These are phyloP conservation scores for Hylaeus volcanicus DNA, from an alignment of 1,140 invertebrate genomes.

Conservation along the genomic window DNA sequence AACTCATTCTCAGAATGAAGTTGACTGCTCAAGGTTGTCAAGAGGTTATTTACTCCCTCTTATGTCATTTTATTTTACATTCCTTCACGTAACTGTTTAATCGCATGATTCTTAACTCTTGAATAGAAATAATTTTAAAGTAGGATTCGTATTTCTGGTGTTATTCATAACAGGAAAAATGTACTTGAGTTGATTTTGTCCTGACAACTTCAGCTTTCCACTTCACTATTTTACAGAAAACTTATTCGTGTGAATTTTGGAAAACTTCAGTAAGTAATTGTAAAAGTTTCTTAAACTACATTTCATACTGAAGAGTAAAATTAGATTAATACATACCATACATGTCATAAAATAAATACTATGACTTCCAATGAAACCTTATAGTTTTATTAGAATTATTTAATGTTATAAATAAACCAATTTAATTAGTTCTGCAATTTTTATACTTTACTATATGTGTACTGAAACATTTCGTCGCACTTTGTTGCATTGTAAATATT, in stretches of 20 bases:
- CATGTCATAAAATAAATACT: not conserved
- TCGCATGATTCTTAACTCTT: not conserved
- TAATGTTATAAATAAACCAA: not conserved
- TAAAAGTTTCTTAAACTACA: conserved; percentile 1
- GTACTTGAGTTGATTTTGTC: not conserved
- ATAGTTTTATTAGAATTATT: too few relatives aligned
- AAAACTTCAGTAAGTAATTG: not conserved
- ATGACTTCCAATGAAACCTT: too few relatives aligned
- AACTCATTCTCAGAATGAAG: not conserved
- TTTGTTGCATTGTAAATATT: conserved; percentile 4
- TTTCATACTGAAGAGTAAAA: not conserved
- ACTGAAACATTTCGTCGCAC: conserved; percentile 2
- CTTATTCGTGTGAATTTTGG: not conserved
- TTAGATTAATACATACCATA: not conserved
- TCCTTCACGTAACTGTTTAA: not conserved
- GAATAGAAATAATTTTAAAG: not conserved
- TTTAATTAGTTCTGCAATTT: conserved; percentile 29
- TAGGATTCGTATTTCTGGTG: not conserved
- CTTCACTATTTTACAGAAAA: not conserved
- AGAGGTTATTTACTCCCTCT: not conserved
- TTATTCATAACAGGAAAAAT: not conserved
- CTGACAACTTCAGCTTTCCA: not conserved
- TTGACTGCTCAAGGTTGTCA: not conserved
- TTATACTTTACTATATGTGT: conserved; percentile 34
- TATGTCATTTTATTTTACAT: not conserved